Evolutionary conservation across 2,113 vertebrate species (phyloP), one percentile per base, ranked within the genome.

Genomic region (Colius striatus): DNA sequence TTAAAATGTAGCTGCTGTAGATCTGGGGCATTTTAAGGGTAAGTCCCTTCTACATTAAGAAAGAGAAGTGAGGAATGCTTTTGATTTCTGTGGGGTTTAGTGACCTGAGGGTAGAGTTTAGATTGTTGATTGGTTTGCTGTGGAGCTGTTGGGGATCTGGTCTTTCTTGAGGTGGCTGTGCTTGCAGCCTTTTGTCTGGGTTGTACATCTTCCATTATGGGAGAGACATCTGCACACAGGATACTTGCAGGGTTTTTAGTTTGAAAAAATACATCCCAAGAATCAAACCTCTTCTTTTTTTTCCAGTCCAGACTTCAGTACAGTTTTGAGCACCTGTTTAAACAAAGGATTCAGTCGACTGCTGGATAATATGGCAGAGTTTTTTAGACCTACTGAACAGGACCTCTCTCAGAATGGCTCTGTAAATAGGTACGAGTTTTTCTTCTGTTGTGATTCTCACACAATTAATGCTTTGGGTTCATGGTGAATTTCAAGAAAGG

Each of bases 351-450:
- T 99, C 95, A 98, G 98, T 90, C 98, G 98, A 89, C 98, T 99
- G 78, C 97, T 99, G 38, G 99, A 99, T 98, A 99, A 99, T 45
- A 97, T 99, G 98, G 99, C 99, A 5, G 98, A 99, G 95, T 99
- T 99, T 96, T 99, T 99, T 95, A 98, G 98, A 95, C 98, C 98
- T 27, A 98, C 98, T 9, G 98, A 98, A 13, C 95, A 97, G 70
- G 98, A 99, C 81, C 90, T 98, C 53, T 96, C 96, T 72, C 96
- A 94, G 57, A 95, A 88, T 22, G 87, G 87, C 68, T 97, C 98
- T 72, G 92, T 98, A 86, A 97, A 98, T 73, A 99, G 98, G 99
- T 99, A 95, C 38, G 95, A 76, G 66, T 18, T 58, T 62, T 77
- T n/a, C 25, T 91, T 73, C n/a, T 84, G 15, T 34, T 67, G 30